phyloP scores from a whole-genome alignment of 1,140 invertebrate genomes.

The Cotesia vestalis region DNA sequence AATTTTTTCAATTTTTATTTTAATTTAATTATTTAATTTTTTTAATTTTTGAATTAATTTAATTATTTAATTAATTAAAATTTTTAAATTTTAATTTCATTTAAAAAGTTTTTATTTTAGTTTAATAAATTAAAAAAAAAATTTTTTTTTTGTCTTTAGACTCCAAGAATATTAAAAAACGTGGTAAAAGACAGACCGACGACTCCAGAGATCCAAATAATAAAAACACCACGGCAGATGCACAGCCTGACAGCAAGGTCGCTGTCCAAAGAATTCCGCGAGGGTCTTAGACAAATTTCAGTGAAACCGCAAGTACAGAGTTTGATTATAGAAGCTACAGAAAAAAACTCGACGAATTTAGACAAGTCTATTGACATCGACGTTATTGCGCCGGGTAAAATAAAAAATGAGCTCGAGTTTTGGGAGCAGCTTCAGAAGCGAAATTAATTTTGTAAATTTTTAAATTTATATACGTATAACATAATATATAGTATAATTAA shows the following conservation, averaged over 20 bases:
- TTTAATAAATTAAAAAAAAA: no score
- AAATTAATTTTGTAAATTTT: conserved; percentile 36
- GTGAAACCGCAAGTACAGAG: conserved; percentile 41
- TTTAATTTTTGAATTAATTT: no score
- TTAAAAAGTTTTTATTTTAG: no score
- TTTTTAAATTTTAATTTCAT: no score
- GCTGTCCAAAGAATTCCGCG: conserved; percentile 78
- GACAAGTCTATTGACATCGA: conserved; percentile 38
- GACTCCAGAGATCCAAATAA: conserved; percentile 57
- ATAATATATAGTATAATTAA: no score
- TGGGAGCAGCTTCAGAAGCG: conserved; percentile 58
- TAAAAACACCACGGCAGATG: conserved; percentile 68
- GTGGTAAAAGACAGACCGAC: conserved; percentile 50
- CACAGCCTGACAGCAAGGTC: conserved; percentile 85
- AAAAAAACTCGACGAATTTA: conserved; percentile 5
- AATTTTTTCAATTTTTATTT: neutral
- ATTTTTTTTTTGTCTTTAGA: conserved; percentile 32
- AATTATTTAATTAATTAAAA: no score
- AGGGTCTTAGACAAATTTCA: conserved; percentile 68
- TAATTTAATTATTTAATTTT: no score
- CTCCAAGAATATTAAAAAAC: conserved; percentile 34
- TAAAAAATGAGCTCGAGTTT: conserved; percentile 59
- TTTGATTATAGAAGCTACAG: conserved; percentile 16
- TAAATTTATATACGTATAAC: neutral
- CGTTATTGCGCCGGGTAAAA: conserved; percentile 52